Percentiles rank a stretch among this genome's conserved stretches.
phyloP scores from a whole-genome alignment of 1,140 invertebrate species.

The Adoxophyes honmai region DNA sequence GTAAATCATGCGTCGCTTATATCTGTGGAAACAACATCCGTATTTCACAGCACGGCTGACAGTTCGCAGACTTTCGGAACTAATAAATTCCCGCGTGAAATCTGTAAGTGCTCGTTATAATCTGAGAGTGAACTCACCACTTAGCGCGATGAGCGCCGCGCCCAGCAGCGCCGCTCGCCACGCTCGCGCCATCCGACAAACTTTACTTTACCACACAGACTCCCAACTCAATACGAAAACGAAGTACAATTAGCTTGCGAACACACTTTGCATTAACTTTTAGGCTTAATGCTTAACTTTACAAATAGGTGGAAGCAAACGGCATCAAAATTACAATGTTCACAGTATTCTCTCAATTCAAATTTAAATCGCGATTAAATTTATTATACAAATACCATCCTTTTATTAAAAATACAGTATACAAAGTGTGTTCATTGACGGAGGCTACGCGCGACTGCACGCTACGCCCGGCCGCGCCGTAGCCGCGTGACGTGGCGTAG shows the following conservation, averaged over 20 bases:
- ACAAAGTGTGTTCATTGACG: background rate
- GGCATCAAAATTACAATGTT: too few relatives aligned
- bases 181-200: background rate
- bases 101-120: background rate
- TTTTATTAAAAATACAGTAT: background rate
- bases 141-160: conserved; percentile 4
- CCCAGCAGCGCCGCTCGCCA: background rate
- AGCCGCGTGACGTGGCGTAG: background rate
- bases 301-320: too few relatives aligned
- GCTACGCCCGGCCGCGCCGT: background rate
- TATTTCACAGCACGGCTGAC: too few relatives aligned
- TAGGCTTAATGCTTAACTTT: background rate
- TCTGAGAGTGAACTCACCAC: conserved; percentile 3
- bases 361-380: too few relatives aligned
- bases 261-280: background rate
- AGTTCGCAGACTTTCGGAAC: too few relatives aligned
- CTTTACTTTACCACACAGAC: conserved; percentile 3
- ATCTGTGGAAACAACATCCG: too few relatives aligned
- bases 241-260: background rate
- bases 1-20: too few relatives aligned
- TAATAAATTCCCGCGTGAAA: background rate
- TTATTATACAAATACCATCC: too few relatives aligned
- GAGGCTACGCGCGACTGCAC: conserved; percentile 1
- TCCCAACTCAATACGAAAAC: background rate
- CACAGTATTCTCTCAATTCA: too few relatives aligned